Conservation (phyloP, 2,888 invertebrate genomes). For the Amblyjoppa proteus region DNA sequence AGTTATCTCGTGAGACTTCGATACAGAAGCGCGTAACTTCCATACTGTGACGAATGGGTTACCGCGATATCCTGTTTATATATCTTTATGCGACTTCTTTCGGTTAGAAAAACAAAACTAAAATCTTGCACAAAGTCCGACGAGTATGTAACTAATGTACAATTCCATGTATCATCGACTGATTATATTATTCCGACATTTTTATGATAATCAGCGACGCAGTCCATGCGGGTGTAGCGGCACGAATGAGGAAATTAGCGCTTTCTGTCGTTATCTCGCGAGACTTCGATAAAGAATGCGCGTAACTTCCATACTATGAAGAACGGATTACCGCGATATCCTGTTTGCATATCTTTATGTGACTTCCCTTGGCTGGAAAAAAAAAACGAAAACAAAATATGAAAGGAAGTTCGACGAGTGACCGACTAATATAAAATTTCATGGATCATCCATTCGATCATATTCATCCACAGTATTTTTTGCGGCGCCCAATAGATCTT, state of each 20-base stretch:
- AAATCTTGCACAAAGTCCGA: background rate
- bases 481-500: background rate
- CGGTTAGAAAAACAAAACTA: background rate
- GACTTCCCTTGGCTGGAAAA: background rate
- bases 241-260: background rate
- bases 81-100: background rate
- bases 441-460: background rate
- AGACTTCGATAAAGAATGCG: background rate
- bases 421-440: background rate
- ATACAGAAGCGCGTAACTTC: conserved; percentile 1
- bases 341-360: background rate
- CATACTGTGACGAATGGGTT: background rate
- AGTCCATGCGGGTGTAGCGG: background rate
- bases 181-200: background rate
- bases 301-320: background rate
- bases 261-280: background rate
- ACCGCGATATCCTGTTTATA: background rate
- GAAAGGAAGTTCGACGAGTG: background rate
- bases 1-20: background rate
- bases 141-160: background rate
- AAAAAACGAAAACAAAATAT: background rate
- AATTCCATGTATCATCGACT: background rate
- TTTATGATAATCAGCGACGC: too few relatives aligned
- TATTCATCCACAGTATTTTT: background rate
- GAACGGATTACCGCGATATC: background rate